These are phyloP conservation scores for Aphaenogaster ashmeadi DNA, from an alignment of 1,140 invertebrate species.

Conservation along the genomic window DNA sequence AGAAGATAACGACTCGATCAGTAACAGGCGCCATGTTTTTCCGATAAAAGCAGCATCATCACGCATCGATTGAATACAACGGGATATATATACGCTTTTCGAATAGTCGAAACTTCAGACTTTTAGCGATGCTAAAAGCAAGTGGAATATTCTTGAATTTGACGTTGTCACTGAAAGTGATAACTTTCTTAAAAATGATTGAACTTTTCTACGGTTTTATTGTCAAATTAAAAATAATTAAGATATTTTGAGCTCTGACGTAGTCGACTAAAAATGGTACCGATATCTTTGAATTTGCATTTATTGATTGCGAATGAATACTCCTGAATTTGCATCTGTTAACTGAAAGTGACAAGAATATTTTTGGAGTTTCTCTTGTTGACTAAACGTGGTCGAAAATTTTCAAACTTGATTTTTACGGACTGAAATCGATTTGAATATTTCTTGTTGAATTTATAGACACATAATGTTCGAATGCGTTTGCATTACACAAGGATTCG, in stretches of 20 bases:
- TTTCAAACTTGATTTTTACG: conserved; percentile 1
- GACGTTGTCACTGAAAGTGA: background rate
- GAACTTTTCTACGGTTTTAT: background rate
- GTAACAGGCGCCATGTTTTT: conserved; percentile 24
- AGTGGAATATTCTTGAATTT: conserved; percentile 14
- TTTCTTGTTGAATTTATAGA: background rate
- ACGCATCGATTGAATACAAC: background rate
- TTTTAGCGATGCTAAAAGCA: background rate
- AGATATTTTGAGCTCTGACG: conserved; percentile 4
- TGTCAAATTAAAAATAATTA: conserved; percentile 18
- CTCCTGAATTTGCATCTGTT: background rate
- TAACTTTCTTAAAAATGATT: conserved; percentile 4
- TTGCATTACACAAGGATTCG: background rate
- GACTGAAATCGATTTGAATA: background rate
- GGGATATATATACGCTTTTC: background rate
- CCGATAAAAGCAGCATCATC: conserved; percentile 32
- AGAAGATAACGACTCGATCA: conserved; percentile 38
- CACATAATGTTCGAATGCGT: no score
- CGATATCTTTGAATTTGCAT: conserved; percentile 4
- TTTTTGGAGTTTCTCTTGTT: background rate
- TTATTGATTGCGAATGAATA: background rate
- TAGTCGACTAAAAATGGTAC: background rate
- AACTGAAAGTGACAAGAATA: conserved; percentile 10
- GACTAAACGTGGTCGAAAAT: background rate
- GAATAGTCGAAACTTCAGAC: background rate